phyloP scores from a whole-genome alignment of 37 sponge, comb jelly and placozoan genomes.

The Beroe forskalii region DNA sequence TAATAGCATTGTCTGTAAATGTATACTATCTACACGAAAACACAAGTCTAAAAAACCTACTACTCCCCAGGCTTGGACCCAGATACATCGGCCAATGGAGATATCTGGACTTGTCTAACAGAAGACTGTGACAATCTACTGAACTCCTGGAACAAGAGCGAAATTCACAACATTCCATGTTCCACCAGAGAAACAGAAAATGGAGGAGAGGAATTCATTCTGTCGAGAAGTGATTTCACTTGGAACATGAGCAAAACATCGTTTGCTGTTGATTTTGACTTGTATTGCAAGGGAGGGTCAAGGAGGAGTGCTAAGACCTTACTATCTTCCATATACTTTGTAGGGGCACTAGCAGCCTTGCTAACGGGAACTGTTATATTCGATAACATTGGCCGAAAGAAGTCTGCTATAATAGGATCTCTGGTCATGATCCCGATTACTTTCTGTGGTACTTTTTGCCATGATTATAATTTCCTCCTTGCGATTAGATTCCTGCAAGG shows the following conservation, averaged over 20 bases:
- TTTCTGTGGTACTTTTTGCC: background rate
- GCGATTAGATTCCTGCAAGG: constrained; percentile 45
- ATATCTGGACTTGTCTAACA: background rate
- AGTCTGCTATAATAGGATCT: background rate
- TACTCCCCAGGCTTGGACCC: background rate
- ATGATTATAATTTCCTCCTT: constrained; percentile 6
- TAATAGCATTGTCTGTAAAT: too few relatives aligned
- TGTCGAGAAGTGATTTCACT: background rate
- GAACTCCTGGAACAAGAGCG: background rate
- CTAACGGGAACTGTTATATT: background rate
- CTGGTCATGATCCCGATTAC: background rate
- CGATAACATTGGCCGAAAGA: constrained; percentile 6
- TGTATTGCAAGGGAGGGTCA: background rate
- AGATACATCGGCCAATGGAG: background rate
- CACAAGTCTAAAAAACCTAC: too few relatives aligned
- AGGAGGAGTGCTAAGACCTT: background rate
- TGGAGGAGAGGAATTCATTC: background rate
- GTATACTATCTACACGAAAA: too few relatives aligned
- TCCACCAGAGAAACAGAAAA: background rate
- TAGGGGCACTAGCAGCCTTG: constrained; percentile 13
- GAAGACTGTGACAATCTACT: background rate
- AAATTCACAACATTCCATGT: background rate
- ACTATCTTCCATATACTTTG: constrained; percentile 45
- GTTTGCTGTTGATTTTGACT: constrained; percentile 18
- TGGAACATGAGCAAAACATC: background rate